These are phyloP conservation scores for Lycaena phlaeas DNA, from an alignment of 2,888 invertebrate genomes.

Conservation along the genomic window DNA sequence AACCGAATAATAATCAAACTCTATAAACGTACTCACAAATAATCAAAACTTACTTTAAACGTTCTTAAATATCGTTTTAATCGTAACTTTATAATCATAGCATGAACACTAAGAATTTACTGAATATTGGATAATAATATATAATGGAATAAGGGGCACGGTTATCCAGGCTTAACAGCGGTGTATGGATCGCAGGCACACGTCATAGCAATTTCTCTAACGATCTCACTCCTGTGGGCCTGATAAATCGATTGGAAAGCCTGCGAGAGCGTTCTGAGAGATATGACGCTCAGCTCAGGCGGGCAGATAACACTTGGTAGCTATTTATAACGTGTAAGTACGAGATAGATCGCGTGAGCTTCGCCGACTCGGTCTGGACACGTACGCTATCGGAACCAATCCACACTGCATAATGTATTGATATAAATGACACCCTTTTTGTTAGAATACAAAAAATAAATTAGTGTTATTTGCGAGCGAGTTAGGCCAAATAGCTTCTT, in stretches of 20 bases:
- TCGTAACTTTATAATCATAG: no score
- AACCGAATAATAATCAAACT: no score
- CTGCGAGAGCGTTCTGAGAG: constrained; percentile 18
- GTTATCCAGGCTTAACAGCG: not conserved
- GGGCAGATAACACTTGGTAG: not conserved
- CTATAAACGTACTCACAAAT: no score
- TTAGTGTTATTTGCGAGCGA: no score
- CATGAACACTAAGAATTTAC: no score
- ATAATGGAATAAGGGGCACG: no score
- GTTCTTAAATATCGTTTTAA: no score
- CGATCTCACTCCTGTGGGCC: constrained; percentile 19
- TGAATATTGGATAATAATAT: no score
- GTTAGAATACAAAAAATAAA: not conserved
- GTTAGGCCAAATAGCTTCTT: no score
- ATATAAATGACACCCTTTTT: not conserved
- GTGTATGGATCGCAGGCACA: constrained; percentile 2
- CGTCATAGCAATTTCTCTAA: constrained; percentile 12
- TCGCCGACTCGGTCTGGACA: not conserved
- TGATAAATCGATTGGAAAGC: constrained; percentile 23
- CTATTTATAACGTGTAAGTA: not conserved
- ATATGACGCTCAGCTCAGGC: constrained; percentile 23
- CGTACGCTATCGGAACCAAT: no score
- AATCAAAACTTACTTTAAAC: no score
- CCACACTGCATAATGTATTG: not conserved
- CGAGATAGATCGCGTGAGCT: not conserved